Evolutionary conservation across 2,888 invertebrate genomes (phyloP).

Genomic region (Agrenia bidenticulata): DNA sequence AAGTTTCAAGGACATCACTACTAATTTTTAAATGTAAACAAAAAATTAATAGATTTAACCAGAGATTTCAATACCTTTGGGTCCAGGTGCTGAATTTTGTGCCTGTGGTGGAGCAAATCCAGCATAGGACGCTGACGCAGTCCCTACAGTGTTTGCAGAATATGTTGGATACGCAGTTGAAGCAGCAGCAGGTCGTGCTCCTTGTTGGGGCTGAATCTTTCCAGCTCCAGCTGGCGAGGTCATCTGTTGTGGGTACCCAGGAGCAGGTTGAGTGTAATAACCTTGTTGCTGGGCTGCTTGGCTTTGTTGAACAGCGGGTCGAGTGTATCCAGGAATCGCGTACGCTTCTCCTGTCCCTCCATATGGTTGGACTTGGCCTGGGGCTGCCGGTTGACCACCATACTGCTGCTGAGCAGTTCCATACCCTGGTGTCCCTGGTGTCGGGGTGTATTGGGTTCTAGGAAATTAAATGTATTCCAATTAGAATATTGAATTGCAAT

Average conservation of each 20-base stretch:
- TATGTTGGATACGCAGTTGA: slow-evolving; percentile 50
- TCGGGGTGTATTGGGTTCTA: slow-evolving; percentile 45
- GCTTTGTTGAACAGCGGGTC: slow-evolving; percentile 39
- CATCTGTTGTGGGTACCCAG: slow-evolving; percentile 24
- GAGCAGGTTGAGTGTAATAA: slow-evolving; percentile 36
- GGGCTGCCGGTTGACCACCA: slow-evolving; percentile 1
- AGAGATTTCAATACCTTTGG: background rate
- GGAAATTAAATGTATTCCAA: too few relatives aligned
- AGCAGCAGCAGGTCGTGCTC: slow-evolving; percentile 41
- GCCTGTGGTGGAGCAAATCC: slow-evolving; percentile 77
- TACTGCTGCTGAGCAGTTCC: slow-evolving; percentile 27
- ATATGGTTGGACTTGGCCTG: slow-evolving; percentile 2
- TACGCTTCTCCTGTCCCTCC: slow-evolving; percentile 36
- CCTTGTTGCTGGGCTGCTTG: slow-evolving; percentile 24
- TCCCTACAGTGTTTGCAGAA: slow-evolving; percentile 55
- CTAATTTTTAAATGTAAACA: too few relatives aligned
- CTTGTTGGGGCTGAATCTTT: slow-evolving; percentile 28
- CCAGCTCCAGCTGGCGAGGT: slow-evolving; percentile 11
- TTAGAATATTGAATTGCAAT: too few relatives aligned
- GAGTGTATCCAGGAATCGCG: slow-evolving; percentile 50
- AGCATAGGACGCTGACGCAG: slow-evolving; percentile 63
- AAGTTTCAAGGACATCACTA: too few relatives aligned
- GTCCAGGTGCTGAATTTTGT: slow-evolving; percentile 10
- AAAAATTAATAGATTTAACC: background rate
- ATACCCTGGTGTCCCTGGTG: slow-evolving; percentile 32